Evolutionary conservation across 2,888 invertebrate species (phyloP), one percentile per base, ranked within the genome.

Genomic region (Watsonalla cultraria): DNA sequence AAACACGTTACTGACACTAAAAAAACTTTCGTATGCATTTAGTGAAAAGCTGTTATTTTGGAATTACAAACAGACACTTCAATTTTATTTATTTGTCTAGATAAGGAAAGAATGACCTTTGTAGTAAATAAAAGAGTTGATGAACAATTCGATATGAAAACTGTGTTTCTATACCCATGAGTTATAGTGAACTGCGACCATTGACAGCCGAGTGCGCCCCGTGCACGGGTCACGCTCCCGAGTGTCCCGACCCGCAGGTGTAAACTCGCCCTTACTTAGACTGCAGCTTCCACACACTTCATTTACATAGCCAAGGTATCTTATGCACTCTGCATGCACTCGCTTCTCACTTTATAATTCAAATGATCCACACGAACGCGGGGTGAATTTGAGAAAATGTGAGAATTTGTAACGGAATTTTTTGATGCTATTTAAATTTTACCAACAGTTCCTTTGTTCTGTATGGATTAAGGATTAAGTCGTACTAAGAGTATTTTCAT

Each of bases 271-370:
- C 75, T 77, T 70, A 68, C 66, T 66, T 49, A 37, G 37, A 11
- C 68, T 73, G 70, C 76, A 80, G 76, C 79, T 79, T 81, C 74
- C 65, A 75, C 66, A 62, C 68, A 64, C 70, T 74, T 80, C 77
- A 88, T 88, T 88, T 86, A 73, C 86, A 89, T 89, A 81, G 76
- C 67, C 73, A 74, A 76, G 77, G 77, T 83, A 78, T 87, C 81
- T 84, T 81, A 82, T 87, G 86, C 86, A 82, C 80, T 81, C 77
- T 72, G 78, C 76, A 78, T 86, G 89, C 90, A 86, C 82, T 86
- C 84, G 71, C 76, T 78, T 80, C 78, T 79, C 81, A 84, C 88
- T 89, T 88, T 87, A 88, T 88, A 87, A 90, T 90, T 90, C 84
- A 90, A 87, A 90, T 89, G 78, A 84, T 82, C 76, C 80, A 68